Conservation (phyloP, 92 coral and sea anemone species). For the Bergia puertoricense region DNA sequence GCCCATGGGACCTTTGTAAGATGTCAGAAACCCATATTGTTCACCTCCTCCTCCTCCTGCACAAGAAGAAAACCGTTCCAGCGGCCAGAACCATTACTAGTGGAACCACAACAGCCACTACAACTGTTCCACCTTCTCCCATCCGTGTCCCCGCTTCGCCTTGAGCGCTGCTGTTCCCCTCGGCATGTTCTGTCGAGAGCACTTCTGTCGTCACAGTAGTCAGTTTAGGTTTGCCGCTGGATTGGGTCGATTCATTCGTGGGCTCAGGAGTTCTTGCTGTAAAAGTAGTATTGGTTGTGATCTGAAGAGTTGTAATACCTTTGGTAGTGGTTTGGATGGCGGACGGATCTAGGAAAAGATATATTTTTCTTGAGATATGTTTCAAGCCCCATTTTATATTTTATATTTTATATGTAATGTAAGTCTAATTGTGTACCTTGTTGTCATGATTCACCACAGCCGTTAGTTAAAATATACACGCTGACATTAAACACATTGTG, state of each 20-base stretch:
- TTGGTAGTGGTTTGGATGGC: background rate
- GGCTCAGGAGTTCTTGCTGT: conserved; percentile 7
- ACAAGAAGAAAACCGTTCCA: background rate
- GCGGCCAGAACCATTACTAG: background rate
- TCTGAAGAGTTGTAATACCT: background rate
- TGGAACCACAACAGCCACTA: background rate
- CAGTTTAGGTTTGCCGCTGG: background rate
- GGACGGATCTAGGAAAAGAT: background rate
- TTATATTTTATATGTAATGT: too few species aligned
- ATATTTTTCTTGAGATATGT: too few species aligned
- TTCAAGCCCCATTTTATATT: too few species aligned
- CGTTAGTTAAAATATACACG: too few species aligned
- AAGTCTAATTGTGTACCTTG: too few species aligned
- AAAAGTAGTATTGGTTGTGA: background rate
- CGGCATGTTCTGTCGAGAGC: background rate
- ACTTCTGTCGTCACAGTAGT: background rate
- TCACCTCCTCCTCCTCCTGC: background rate
- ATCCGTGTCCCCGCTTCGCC: background rate
- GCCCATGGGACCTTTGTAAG: background rate
- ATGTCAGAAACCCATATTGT: background rate
- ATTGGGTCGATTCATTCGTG: background rate
- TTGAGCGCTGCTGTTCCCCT: background rate
- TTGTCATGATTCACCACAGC: too few species aligned
- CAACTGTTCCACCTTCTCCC: background rate
- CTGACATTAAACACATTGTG: too few species aligned